Percentiles rank a stretch among this genome's conserved stretches.
Evolutionary conservation across 35 echinoderm and acorn worm genomes (phyloP).

Genomic region (Acanthaster planci): DNA sequence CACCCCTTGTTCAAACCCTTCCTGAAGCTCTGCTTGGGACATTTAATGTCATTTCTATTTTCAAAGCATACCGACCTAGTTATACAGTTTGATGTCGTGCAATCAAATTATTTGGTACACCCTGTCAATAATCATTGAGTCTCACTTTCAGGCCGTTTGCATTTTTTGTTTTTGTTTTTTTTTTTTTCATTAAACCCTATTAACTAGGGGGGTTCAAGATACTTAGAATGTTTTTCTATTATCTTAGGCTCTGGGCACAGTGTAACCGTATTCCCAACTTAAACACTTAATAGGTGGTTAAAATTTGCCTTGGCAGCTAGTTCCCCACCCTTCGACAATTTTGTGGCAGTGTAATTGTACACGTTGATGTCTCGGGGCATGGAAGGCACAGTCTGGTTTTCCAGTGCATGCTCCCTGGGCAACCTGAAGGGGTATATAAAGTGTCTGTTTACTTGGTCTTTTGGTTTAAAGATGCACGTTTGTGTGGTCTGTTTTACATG

Average conservation of each 20-base stretch:
- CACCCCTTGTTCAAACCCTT: too few species aligned
- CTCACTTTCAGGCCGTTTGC: not conserved
- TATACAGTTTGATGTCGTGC: too few species aligned
- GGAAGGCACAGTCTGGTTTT: not conserved
- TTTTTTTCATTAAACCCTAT: not conserved
- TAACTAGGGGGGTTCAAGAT: conserved; percentile 15
- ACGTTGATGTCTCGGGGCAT: conserved; percentile 2
- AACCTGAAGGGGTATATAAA: not conserved
- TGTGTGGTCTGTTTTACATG: too few species aligned
- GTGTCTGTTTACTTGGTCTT: not conserved
- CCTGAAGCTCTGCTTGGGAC: too few species aligned
- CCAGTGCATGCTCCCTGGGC: not conserved
- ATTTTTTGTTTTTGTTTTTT: not conserved
- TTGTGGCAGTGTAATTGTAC: conserved; percentile 14
- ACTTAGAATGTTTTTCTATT: conserved; percentile 17
- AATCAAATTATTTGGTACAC: not conserved
- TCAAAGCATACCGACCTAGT: too few species aligned
- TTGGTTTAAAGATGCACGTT: too few species aligned
- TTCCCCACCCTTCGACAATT: not conserved
- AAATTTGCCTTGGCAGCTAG: conserved; percentile 1
- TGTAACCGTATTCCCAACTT: conserved; percentile 17
- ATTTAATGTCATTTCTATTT: too few species aligned
- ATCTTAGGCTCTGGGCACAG: not conserved
- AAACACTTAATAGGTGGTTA: conserved; percentile 32
- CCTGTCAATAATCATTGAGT: not conserved